Evolutionary conservation across 2,797 vertebrate genomes (phyloP).

Genomic region (Xiphorhynchus erythropygius): DNA sequence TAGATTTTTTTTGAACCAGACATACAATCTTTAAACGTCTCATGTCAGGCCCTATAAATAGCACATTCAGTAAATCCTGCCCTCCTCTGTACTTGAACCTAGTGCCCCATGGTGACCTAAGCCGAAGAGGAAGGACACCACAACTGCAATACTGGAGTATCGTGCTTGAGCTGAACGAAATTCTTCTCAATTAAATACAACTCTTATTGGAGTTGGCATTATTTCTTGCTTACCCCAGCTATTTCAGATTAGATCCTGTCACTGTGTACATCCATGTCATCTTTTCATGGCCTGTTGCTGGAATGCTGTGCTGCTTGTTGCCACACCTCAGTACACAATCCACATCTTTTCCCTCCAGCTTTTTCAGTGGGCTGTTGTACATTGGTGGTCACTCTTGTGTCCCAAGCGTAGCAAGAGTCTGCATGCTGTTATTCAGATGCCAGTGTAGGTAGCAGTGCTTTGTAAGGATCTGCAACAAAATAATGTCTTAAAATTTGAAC

Average conservation of each 20-base stretch:
- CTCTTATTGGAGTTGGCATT: not conserved
- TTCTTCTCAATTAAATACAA: not conserved
- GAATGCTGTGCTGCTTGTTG: not conserved
- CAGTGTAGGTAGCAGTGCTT: not conserved
- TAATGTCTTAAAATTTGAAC: not conserved
- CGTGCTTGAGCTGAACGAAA: accelerated
- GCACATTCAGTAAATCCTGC: not conserved
- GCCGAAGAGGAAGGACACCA: not conserved
- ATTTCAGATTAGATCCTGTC: not conserved
- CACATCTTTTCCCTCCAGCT: not conserved
- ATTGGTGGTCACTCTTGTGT: not conserved
- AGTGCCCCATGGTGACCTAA: not conserved
- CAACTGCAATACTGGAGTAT: not conserved
- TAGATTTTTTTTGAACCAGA: not conserved
- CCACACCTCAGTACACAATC: not conserved
- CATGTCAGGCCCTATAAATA: not conserved
- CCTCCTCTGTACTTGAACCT: not conserved
- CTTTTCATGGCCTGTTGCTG: not conserved
- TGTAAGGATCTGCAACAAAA: not conserved
- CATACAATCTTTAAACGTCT: not conserved
- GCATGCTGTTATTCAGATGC: not conserved
- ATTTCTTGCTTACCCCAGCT: not conserved
- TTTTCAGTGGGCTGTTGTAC: not conserved
- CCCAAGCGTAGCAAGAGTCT: not conserved
- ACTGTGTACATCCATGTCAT: not conserved